phyloP scores from a whole-genome alignment of 2,113 vertebrate genomes.

The Morphnarchus princeps region DNA sequence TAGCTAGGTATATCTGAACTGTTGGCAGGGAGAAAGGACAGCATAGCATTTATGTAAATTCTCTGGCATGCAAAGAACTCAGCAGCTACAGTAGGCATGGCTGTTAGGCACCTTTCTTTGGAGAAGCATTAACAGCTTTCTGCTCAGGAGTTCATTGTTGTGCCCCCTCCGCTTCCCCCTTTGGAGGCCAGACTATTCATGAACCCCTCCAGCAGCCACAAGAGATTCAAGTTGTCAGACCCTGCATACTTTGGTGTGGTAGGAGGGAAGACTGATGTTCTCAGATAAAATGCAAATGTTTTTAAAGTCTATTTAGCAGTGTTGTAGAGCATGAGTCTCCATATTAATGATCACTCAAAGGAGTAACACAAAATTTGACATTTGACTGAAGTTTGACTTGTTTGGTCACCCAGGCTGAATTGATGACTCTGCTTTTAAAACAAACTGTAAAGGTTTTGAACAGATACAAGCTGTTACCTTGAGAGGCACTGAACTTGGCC shows the following conservation, averaged over 20 bases:
- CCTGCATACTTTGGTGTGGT: neutral
- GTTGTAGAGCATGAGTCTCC: neutral
- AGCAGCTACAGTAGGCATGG: neutral
- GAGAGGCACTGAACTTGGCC: no score
- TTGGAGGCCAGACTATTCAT: neutral
- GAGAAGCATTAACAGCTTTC: neutral
- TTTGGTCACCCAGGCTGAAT: neutral
- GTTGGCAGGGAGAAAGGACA: neutral
- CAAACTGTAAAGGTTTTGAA: neutral
- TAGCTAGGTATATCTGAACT: neutral
- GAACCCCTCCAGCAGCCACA: neutral
- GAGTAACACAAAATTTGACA: neutral
- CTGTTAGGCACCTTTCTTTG: neutral
- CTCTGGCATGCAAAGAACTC: neutral
- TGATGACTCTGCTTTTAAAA: neutral
- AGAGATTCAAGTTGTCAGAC: neutral
- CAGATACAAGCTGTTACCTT: neutral
- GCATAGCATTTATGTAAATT: neutral
- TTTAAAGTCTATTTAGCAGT: neutral
- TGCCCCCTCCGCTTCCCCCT: rapidly evolving
- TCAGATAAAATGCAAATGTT: neutral
- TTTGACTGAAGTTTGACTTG: neutral
- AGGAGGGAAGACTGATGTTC: neutral
- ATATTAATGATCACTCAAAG: neutral
- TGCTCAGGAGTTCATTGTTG: neutral